These are phyloP conservation scores for Actinia equina DNA, from an alignment of 64 coral and sea anemone genomes.

Conservation along the genomic window DNA sequence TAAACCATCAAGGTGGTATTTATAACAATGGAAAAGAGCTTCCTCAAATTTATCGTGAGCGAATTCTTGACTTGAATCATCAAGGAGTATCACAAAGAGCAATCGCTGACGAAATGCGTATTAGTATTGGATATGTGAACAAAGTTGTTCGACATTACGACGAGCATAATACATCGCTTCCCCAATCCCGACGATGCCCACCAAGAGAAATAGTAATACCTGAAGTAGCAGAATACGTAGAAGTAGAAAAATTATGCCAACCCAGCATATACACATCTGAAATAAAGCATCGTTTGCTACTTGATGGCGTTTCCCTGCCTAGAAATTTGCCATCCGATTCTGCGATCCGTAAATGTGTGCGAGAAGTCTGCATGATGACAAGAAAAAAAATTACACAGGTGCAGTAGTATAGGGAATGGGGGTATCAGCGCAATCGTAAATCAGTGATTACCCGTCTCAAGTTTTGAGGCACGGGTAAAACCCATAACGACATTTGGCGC, in stretches of 20 bases:
- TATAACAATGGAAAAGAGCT: constrained; percentile 32
- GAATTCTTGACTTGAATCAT: constrained; percentile 51
- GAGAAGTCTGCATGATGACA: constrained; percentile 28
- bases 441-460: too few species aligned
- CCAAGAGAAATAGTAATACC: not conserved
- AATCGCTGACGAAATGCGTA: constrained; percentile 16
- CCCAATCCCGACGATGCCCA: not conserved
- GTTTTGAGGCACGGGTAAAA: too few species aligned
- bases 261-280: constrained; percentile 18
- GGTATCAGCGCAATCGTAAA: too few species aligned
- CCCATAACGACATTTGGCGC: too few species aligned
- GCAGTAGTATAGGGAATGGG: too few species aligned
- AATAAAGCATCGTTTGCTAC: constrained; percentile 37
- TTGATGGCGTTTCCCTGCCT: constrained; percentile 45
- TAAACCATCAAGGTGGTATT: constrained; percentile 27
- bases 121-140: constrained; percentile 10
- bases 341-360: constrained; percentile 43
- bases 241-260: constrained; percentile 27
- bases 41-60: constrained; percentile 47
- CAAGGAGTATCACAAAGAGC: constrained; percentile 51
- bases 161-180: not conserved
- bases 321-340: constrained; percentile 31
- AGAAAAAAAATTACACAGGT: not conserved
- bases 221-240: constrained; percentile 27
- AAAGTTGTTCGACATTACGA: constrained; percentile 30